phyloP scores from a whole-genome alignment of 2,888 invertebrate genomes.

The Plemyria rubiginata region DNA sequence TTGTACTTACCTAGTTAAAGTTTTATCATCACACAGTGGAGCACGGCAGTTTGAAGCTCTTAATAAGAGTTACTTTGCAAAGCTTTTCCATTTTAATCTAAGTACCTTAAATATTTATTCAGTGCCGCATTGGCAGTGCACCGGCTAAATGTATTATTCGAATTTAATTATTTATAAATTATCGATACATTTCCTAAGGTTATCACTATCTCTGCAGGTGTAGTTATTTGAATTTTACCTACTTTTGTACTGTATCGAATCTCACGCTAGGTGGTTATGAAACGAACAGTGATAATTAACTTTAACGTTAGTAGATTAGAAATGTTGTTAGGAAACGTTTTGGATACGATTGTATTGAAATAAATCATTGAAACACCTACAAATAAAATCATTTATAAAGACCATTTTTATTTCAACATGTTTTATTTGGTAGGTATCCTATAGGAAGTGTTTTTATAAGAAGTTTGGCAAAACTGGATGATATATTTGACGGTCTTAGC shows the following conservation, averaged over 20 bases:
- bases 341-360: slow-evolving; percentile 75
- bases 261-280: slow-evolving; percentile 53
- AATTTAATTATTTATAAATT: slow-evolving; percentile 45
- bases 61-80: slow-evolving; percentile 23
- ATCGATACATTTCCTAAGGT: slow-evolving; percentile 27
- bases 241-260: slow-evolving; percentile 54
- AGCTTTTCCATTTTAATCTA: slow-evolving; percentile 47
- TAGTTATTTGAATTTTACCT: slow-evolving; percentile 44
- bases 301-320: slow-evolving; percentile 59
- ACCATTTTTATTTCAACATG: too few relatives aligned
- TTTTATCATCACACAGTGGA: slow-evolving; percentile 12
- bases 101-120: slow-evolving; percentile 52
- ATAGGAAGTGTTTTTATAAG: too few relatives aligned
- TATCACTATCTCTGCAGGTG: slow-evolving; percentile 46
- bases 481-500: too few relatives aligned
- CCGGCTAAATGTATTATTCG: slow-evolving; percentile 36
- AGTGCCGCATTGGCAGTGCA: slow-evolving; percentile 43
- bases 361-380: slow-evolving; percentile 64
- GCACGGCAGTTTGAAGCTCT: slow-evolving; percentile 17
- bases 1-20: slow-evolving; percentile 19
- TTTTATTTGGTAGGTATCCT: slow-evolving; percentile 34
- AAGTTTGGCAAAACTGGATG: too few relatives aligned
- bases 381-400: slow-evolving; percentile 69
- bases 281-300: slow-evolving; percentile 68
- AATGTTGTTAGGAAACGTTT: slow-evolving; percentile 65